Evolutionary conservation across 2,888 invertebrate species (phyloP).

Genomic region (Andrena camellia): DNA sequence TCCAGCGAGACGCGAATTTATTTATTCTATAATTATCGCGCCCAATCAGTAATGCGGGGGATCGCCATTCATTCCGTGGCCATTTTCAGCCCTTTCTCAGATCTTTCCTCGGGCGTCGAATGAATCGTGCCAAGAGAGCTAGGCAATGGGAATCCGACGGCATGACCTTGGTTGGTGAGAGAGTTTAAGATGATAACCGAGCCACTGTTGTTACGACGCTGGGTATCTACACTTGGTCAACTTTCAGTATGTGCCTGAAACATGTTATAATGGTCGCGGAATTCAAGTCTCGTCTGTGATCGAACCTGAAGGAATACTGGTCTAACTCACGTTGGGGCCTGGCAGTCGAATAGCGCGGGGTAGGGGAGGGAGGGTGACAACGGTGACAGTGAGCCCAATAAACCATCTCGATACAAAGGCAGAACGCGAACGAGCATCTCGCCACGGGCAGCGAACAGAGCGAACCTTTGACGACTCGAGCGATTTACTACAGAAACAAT

Average conservation of each 20-base stretch:
- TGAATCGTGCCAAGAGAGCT: neutral
- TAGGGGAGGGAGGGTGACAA: neutral
- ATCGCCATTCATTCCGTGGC: slow-evolving; percentile 58
- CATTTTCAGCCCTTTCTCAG: slow-evolving; percentile 57
- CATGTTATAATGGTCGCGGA: no score
- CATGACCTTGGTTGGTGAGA: neutral
- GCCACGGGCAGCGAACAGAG: neutral
- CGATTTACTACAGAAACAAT: slow-evolving; percentile 32
- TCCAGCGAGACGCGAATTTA: slow-evolving; percentile 84
- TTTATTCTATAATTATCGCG: slow-evolving; percentile 85
- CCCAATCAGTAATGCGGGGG: slow-evolving; percentile 81
- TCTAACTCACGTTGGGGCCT: neutral
- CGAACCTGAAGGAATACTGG: neutral
- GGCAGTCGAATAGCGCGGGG: neutral
- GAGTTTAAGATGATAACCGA: neutral
- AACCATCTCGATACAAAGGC: neutral
- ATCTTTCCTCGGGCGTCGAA: slow-evolving; percentile 18
- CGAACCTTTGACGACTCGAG: slow-evolving; percentile 15
- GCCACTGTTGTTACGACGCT: neutral
- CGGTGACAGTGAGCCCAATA: neutral
- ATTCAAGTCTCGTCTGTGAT: neutral
- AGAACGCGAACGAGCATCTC: neutral
- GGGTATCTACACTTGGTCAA: no score
- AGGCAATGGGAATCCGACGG: neutral
- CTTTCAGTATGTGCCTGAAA: no score